Base-by-base conservation (phyloP, 1,140 invertebrate genomes). In the Pachypeltis micranthus region DNA sequence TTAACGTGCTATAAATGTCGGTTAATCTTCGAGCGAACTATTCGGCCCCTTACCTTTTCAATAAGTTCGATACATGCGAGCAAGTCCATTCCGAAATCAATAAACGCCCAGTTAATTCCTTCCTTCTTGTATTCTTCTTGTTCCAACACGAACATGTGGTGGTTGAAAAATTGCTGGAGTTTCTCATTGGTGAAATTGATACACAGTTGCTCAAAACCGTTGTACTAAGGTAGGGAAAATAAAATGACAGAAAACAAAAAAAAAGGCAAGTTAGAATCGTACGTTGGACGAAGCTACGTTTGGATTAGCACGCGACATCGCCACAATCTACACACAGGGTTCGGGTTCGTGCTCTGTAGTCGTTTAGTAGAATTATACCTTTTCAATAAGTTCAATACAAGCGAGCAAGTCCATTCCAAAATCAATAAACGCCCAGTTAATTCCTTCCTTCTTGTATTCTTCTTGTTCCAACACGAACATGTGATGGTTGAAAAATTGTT, bases 131-230 rank as follows among this genome's bases (percentile, higher is more conserved):
- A 97, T 77, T 96, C 93, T 81, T 94, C 91, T 86, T 95, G 91
- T 81, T 96, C 93, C 72, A 96, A 84, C 70, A 96, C 92, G 80
- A 96, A 96, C 93, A 96, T 96, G 86, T 96, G 92, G 77, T 96
- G 93, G 80, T 96, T 96, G 87, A 96, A 96, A 85, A 96, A 96
- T 77, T 96, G 93, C 80, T 96, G 93, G 70, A 96, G 84, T 78
- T 94, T 92, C 82, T 96, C 93, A 78, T 96, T 96, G 77, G 92
- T 96, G 82, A 95, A 96, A 83, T 96, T 96, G 85, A 98, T 98
- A 82, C 94, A 91, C 75, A 98, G 82, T 83, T 97, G 95, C 83
- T 97, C 95, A 81, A 97, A 97, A 77, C 92, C 91, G 85, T 97
- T 98, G 83, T 82, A 91, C 88, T 92, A 81, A 78, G 72, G 72